A percentile compares a stretch with the other conserved stretches of the same genome.
Conservation (phyloP, 2,113 vertebrate species). For the Alaudala cheleensis region DNA sequence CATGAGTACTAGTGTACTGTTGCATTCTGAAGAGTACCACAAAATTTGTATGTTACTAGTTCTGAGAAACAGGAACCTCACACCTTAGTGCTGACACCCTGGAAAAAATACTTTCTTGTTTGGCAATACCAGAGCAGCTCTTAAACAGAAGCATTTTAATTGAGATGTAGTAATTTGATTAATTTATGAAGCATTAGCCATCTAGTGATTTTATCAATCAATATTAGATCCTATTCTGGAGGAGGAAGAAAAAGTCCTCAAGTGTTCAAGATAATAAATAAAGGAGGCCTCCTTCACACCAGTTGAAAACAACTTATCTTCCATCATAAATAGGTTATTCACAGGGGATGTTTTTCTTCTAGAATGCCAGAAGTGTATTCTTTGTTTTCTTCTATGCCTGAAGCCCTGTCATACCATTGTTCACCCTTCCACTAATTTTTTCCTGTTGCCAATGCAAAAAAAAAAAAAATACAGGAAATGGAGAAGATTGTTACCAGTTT, state of each 20-base stretch:
- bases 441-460: background rate
- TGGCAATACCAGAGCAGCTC: background rate
- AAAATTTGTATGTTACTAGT: background rate
- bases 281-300: background rate
- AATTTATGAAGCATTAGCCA: background rate
- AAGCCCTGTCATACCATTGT: background rate
- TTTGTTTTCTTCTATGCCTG: background rate
- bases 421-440: background rate
- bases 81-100: background rate
- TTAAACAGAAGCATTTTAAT: background rate
- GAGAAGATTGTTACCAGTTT: background rate
- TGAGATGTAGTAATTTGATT: background rate
- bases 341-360: background rate
- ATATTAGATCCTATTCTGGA: background rate
- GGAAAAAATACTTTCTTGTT: background rate
- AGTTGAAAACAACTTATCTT: background rate
- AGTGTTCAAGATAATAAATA: background rate
- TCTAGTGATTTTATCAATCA: background rate
- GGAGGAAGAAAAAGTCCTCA: background rate
- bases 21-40: background rate
- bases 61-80: background rate
- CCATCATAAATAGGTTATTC: background rate
- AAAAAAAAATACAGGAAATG: background rate
- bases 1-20: background rate
- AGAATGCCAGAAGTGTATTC: background rate